A percentile compares a stretch with the other conserved stretches of the same genome.
Conservation (phyloP, 2,113 vertebrate species). For the Eurystomus gularis region DNA sequence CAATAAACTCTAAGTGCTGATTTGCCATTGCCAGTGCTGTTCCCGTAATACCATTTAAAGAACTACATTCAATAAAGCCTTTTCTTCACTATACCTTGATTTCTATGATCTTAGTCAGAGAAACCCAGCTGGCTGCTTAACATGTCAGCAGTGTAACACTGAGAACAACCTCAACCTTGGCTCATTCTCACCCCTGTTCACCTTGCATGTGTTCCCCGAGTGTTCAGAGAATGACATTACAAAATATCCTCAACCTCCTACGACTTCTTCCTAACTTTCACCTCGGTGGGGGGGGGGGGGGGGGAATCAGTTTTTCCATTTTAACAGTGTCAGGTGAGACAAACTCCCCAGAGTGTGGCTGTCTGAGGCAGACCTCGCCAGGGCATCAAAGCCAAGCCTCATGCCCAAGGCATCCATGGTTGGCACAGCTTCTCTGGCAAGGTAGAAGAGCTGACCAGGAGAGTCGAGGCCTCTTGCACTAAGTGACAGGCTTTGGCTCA, state of each 20-base stretch:
- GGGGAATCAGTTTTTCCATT: not conserved
- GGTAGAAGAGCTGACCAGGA: rapidly evolving
- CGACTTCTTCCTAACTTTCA: not conserved
- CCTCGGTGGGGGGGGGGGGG: too few species aligned
- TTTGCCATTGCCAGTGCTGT: not conserved
- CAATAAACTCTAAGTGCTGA: not conserved
- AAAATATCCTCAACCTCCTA: not conserved
- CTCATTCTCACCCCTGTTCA: not conserved
- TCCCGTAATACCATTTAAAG: not conserved
- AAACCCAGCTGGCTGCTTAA: not conserved
- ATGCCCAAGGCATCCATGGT: rapidly evolving
- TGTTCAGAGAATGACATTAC: not conserved
- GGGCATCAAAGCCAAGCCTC: not conserved
- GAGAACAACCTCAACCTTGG: not conserved
- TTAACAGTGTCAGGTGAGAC: rapidly evolving
- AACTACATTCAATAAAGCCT: not conserved
- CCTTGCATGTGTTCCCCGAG: not conserved
- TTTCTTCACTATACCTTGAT: not conserved
- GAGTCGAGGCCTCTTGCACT: not conserved
- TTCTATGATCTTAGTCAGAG: not conserved
- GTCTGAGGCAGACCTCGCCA: rapidly evolving
- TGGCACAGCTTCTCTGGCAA: too few species aligned
- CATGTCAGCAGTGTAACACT: not conserved
- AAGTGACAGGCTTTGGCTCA: not conserved
- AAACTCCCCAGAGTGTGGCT: rapidly evolving